These are phyloP conservation scores for Phallusia fumigata DNA, from an alignment of 23 tunicate genomes.

Conservation along the genomic window DNA sequence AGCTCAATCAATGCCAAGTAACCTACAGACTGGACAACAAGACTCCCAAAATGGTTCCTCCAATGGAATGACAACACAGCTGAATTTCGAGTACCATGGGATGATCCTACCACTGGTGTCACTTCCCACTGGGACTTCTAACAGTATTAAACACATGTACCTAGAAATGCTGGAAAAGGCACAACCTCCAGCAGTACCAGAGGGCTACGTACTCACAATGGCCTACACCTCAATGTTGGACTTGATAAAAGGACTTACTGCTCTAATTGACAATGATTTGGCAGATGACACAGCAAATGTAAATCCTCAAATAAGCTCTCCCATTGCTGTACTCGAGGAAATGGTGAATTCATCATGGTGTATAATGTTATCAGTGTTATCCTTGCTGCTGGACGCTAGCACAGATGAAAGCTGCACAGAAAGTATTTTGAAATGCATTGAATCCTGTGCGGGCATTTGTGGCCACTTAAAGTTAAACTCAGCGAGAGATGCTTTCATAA, in stretches of 20 bases:
- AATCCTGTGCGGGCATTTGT: constrained; percentile 81
- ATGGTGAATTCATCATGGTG: constrained; percentile 81
- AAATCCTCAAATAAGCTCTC: neutral
- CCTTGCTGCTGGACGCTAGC: constrained; percentile 74
- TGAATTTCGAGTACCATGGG: constrained; percentile 69
- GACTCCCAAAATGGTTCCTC: neutral
- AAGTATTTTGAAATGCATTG: constrained; percentile 69
- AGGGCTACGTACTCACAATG: constrained; percentile 83
- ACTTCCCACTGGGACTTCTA: constrained; percentile 47
- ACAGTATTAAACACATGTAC: constrained; percentile 62
- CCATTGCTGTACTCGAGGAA: constrained; percentile 29
- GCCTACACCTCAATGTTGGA: constrained; percentile 80
- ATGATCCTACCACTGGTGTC: constrained; percentile 43
- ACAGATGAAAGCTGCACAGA: constrained; percentile 80
- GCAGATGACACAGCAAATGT: constrained; percentile 20
- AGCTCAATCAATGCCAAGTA: constrained; percentile 28
- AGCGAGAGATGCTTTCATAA: constrained; percentile 88
- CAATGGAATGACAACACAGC: constrained; percentile 10
- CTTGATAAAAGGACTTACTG: constrained; percentile 64
- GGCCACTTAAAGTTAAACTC: constrained; percentile 65
- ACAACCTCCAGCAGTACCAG: constrained; percentile 74
- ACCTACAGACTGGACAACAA: neutral
- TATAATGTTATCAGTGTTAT: constrained; percentile 50
- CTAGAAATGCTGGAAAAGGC: constrained; percentile 85
- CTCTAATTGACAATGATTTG: constrained; percentile 60